Conservation (phyloP, 2,888 invertebrate species). For the Amaurobius ferox region DNA sequence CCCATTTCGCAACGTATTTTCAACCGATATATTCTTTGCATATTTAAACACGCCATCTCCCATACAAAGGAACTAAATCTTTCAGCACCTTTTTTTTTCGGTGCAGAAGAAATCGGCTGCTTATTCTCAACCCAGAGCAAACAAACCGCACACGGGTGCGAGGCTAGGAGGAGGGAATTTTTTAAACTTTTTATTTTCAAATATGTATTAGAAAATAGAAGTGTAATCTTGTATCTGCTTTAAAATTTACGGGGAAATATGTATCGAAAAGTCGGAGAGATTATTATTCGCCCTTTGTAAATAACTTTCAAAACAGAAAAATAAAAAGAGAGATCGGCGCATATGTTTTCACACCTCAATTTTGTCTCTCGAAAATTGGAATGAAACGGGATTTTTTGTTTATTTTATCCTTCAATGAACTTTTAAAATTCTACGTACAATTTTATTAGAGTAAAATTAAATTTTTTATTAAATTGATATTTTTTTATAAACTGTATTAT, state of each 20-base stretch:
- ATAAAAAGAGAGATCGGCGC: background rate
- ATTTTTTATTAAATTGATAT: too few relatives aligned
- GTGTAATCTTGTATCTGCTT: constrained; percentile 63
- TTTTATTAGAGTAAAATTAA: too few relatives aligned
- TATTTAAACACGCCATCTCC: constrained; percentile 12
- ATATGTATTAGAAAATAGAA: constrained; percentile 26
- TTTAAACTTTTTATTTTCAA: background rate
- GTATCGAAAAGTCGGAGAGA: constrained; percentile 45
- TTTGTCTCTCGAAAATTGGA: constrained; percentile 4
- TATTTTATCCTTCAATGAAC: too few relatives aligned
- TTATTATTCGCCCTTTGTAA: constrained; percentile 32
- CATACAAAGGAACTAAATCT: constrained; percentile 11
- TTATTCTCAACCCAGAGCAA: constrained; percentile 14
- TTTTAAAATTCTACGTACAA: too few relatives aligned
- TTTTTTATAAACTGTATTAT: too few relatives aligned
- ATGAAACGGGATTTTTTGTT: background rate
- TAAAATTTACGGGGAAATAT: constrained; percentile 67
- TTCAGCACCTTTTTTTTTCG: constrained; percentile 9
- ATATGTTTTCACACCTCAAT: background rate
- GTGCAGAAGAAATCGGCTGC: background rate
- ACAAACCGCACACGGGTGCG: constrained; percentile 1
- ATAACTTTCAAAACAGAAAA: constrained; percentile 2
- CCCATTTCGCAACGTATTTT: background rate
- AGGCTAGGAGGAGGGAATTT: background rate
- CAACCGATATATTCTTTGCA: constrained; percentile 14